Base-by-base conservation (phyloP, 2,888 invertebrate genomes). In the Crossocerus cetratus region DNA sequence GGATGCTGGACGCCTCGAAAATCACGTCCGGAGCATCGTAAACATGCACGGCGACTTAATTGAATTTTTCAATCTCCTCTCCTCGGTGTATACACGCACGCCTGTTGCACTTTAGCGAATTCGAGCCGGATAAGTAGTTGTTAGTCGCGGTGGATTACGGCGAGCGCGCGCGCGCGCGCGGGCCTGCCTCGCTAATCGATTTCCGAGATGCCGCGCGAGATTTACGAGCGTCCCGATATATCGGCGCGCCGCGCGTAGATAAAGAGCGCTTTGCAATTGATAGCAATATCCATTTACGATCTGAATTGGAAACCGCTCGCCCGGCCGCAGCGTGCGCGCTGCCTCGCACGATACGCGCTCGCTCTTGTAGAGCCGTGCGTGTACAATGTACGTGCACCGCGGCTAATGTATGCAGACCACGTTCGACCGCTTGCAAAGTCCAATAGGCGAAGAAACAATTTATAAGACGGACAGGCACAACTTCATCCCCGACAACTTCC, bases 231-330 rank as follows among this genome's bases (percentile, higher is more conserved):
- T 14, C 13, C 13, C 49, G 16, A 14, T 16, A 14, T 16, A 49
- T 49, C 14, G 14, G 49, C 13, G 14, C n/a, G 49, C 49, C n/a
- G n/a, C 49, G 49, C 49, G 49, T 11, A 49, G 49, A 49, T 49
- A 49, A 49, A 49, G 32, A 32, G 16, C 49, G 14, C 49, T 49
- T 49, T 49, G 49, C 49, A 49, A 49, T 49, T 49, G 49, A 49
- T 49, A 49, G 49, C 49, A 49, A 49, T 49, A 49, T 49, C 49
- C 49, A 49, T 49, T 49, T 49, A 16, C 32, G 32, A 32, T 32
- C 32, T 32, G 32, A 32, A 32, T 32, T 32, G 32, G 32, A 32
- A 32, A 32, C 32, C 32, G 32, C 32, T 32, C 5, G 32, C 5
- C 1, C 32, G 32, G 11, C 32, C 32, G 11, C n/a, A n/a, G n/a